A percentile compares a stretch with the other conserved stretches of the same genome.
Conservation (phyloP, 2,888 invertebrate species). For the Ectemnius cavifrons region DNA sequence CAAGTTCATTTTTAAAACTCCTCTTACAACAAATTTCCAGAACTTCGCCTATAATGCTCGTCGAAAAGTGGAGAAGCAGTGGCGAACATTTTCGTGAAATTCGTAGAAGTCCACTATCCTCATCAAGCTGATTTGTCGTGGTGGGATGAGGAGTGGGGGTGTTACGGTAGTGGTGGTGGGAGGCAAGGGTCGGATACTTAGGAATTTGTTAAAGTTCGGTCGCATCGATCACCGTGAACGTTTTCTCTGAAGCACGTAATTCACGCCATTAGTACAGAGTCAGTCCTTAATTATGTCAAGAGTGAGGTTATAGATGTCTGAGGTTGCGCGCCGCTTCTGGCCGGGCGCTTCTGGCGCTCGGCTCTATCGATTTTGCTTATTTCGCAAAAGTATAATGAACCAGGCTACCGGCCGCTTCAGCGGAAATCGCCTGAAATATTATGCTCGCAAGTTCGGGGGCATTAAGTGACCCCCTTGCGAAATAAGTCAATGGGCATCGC, state of each 20-base stretch:
- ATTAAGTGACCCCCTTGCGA: constrained; percentile 6
- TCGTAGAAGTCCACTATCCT: too few relatives aligned
- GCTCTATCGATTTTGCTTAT: constrained; percentile 40
- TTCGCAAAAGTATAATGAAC: constrained; percentile 19
- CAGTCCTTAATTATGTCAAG: constrained; percentile 66
- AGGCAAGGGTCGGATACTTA: constrained; percentile 61
- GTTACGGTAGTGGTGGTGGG: too few relatives aligned
- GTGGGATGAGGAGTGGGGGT: too few relatives aligned
- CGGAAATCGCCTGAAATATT: constrained; percentile 1
- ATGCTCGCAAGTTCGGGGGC: background rate
- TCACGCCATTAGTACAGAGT: constrained; percentile 67
- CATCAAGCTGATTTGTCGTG: too few relatives aligned
- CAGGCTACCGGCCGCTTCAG: background rate
- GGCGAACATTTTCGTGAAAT: too few relatives aligned
- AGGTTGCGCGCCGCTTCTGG: constrained; percentile 37
- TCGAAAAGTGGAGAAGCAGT: too few relatives aligned
- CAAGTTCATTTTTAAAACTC: too few relatives aligned
- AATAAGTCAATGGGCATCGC: background rate
- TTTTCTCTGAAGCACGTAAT: constrained; percentile 62
- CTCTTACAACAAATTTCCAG: too few relatives aligned
- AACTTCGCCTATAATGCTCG: too few relatives aligned
- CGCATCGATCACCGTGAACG: constrained; percentile 58
- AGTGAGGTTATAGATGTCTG: constrained; percentile 38
- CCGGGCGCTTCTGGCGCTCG: constrained; percentile 20
- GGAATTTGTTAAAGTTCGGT: constrained; percentile 64